Percentiles rank a stretch among this genome's conserved stretches.
Evolutionary conservation across 2,113 vertebrate species (phyloP).

Genomic region (Cyanoramphus novaezelandiae): DNA sequence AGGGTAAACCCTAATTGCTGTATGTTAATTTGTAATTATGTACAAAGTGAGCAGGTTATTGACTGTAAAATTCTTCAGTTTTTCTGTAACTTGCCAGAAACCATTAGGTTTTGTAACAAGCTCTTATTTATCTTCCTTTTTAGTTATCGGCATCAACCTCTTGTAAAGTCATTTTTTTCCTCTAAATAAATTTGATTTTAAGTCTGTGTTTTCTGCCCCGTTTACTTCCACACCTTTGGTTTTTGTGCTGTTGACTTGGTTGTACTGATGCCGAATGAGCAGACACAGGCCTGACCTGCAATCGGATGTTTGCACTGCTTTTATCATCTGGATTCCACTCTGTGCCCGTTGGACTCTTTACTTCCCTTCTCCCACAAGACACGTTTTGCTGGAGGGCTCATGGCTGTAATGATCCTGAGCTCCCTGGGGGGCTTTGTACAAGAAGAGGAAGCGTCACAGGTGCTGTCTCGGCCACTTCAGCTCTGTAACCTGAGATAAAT

Average conservation of each 20-base stretch:
- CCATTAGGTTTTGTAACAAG: slow-evolving; percentile 75
- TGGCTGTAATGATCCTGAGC: neutral
- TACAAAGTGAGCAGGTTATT: slow-evolving; percentile 83
- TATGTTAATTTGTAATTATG: slow-evolving; percentile 93
- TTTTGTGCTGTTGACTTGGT: neutral
- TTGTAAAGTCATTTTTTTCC: slow-evolving; percentile 81
- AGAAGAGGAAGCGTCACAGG: neutral
- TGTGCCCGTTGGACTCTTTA: neutral
- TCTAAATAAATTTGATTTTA: slow-evolving; percentile 85
- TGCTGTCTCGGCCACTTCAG: neutral
- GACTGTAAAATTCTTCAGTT: slow-evolving; percentile 84
- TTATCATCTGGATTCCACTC: neutral
- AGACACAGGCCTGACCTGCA: neutral
- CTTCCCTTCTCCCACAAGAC: neutral
- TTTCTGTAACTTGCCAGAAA: slow-evolving; percentile 80
- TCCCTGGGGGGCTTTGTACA: neutral
- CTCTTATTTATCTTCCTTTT: slow-evolving; percentile 94
- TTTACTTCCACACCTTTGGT: neutral
- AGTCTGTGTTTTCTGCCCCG: neutral
- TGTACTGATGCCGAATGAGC: neutral
- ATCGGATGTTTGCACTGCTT: neutral
- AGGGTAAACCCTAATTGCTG: slow-evolving; percentile 74
- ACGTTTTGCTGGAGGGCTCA: neutral
- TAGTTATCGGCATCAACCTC: slow-evolving; percentile 71
- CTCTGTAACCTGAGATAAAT: rapidly evolving